A percentile compares a stretch with the other conserved stretches of the same genome.
Evolutionary conservation across 2,888 invertebrate genomes (phyloP).

Genomic region (Caenorhabditis imperialis): DNA sequence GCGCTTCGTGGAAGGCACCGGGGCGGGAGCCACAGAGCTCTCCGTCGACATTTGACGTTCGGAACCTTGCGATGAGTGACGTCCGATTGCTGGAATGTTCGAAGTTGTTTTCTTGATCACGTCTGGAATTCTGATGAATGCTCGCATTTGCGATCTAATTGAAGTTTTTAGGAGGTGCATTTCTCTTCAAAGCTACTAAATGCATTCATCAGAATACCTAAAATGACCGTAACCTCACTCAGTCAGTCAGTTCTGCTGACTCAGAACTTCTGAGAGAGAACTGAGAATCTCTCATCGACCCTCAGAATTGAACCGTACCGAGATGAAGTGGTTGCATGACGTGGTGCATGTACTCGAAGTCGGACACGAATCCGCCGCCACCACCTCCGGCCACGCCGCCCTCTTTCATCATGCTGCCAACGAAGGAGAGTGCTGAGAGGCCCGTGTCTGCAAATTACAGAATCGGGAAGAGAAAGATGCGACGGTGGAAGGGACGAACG

Average conservation of each 20-base stretch:
- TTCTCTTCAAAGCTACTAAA: too few relatives aligned
- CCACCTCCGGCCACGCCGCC: constrained; percentile 4
- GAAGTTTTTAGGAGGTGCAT: too few relatives aligned
- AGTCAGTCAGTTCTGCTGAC: too few relatives aligned
- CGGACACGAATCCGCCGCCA: constrained; percentile 8
- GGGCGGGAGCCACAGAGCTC: constrained; percentile 15
- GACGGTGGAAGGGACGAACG: not conserved
- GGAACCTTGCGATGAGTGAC: constrained; percentile 39
- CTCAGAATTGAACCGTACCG: constrained; percentile 17
- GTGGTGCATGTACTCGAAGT: constrained; percentile 39
- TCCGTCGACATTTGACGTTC: constrained; percentile 42
- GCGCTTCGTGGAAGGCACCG: constrained; percentile 26
- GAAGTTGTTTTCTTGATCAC: not conserved
- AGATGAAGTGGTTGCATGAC: constrained; percentile 49
- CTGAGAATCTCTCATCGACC: too few relatives aligned
- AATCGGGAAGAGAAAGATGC: not conserved
- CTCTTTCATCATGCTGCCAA: constrained; percentile 35
- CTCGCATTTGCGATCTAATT: too few relatives aligned
- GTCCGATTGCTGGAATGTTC: constrained; percentile 29
- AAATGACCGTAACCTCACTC: too few relatives aligned
- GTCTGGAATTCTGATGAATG: not conserved
- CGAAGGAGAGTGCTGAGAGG: constrained; percentile 39
- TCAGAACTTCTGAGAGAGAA: too few relatives aligned
- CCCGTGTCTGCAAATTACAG: constrained; percentile 10
- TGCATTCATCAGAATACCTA: too few relatives aligned